Percentiles rank a stretch among this genome's conserved stretches.
Evolutionary conservation across 2,888 invertebrate species (phyloP).

Genomic region (Leistus spinibarbis): DNA sequence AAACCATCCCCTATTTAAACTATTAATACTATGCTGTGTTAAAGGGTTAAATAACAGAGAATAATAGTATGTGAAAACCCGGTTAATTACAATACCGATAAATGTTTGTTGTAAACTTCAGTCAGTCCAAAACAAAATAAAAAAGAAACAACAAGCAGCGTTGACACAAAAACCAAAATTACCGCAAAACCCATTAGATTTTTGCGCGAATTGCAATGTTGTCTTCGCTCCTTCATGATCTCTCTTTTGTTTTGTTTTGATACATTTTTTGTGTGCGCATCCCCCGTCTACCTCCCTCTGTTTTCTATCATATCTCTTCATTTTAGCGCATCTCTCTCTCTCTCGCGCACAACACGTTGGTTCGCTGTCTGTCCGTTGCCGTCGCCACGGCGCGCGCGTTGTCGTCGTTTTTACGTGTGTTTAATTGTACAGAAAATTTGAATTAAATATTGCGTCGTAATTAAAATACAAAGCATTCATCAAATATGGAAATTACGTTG

Average conservation of each 20-base stretch:
- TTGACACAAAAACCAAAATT: not conserved
- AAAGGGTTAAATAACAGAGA: too few species aligned
- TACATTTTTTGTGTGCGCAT: not conserved
- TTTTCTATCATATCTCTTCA: too few species aligned
- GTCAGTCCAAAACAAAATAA: not conserved
- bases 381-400: constrained; percentile 5
- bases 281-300: not conserved
- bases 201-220: not conserved
- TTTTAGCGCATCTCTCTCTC: not conserved
- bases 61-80: not conserved
- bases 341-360: not conserved
- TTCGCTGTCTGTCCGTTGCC: not conserved
- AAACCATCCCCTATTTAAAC: too few species aligned
- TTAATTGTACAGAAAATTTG: constrained; percentile 59
- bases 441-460: constrained; percentile 59
- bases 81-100: not conserved
- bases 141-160: not conserved
- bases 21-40: too few species aligned
- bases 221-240: not conserved
- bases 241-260: not conserved
- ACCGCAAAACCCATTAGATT: not conserved
- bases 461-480: constrained; percentile 60
- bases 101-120: not conserved
- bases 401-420: constrained; percentile 55
- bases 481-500: constrained; percentile 58